Evolutionary conservation across 2,888 invertebrate species (phyloP).

Genomic region (Cabera pusaria): DNA sequence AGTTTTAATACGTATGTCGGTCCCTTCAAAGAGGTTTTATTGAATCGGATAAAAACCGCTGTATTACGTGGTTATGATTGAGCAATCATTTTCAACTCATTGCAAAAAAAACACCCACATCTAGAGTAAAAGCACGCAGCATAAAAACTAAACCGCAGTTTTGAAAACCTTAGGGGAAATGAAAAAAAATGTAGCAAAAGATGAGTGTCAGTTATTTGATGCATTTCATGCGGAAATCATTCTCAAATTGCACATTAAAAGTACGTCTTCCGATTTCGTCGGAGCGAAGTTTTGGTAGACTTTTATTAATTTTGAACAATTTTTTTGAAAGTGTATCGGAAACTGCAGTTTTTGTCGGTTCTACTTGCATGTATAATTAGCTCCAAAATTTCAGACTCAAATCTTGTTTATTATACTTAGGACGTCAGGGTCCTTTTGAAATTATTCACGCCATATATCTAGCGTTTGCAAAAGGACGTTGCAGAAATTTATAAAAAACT

Average conservation of each 20-base stretch:
- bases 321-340: no score
- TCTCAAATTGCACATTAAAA: constrained; percentile 77
- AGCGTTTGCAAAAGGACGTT: no score
- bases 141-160: constrained; percentile 26
- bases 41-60: constrained; percentile 43
- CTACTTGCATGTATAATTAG: no score
- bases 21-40: constrained; percentile 40
- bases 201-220: constrained; percentile 66
- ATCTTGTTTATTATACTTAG: no score
- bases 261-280: constrained; percentile 62
- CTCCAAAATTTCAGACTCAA: no score
- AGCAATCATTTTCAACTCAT: constrained; percentile 46
- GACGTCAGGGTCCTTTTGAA: no score
- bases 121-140: constrained; percentile 45
- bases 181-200: constrained; percentile 59
- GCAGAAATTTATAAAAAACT: no score
- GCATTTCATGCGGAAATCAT: constrained; percentile 75
- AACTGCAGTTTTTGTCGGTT: no score
- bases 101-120: constrained; percentile 31
- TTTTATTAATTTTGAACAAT: no score
- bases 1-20: constrained; percentile 36
- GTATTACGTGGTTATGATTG: constrained; percentile 48
- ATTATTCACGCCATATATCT: no score
- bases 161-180: constrained; percentile 42
- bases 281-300: constrained; percentile 30